Conservation (phyloP, 2,113 vertebrate species). For the Epinephelus moara region DNA sequence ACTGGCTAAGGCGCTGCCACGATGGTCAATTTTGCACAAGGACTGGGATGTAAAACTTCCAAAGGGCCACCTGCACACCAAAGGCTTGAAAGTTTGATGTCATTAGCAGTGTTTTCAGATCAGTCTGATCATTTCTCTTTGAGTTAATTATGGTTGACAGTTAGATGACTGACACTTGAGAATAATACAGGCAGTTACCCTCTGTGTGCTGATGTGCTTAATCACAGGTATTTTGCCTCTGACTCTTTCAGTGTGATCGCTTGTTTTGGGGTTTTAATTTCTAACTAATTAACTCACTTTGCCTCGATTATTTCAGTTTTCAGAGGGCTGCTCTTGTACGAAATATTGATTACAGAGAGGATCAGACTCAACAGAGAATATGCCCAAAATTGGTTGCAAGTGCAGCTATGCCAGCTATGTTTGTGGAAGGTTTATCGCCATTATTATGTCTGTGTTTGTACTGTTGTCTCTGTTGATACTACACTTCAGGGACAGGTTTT, state of each 20-base stretch:
- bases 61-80: too few relatives aligned
- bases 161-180: background rate
- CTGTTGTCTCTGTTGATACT: background rate
- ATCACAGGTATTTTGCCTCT: background rate
- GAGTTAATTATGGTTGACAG: background rate
- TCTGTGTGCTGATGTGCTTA: too few relatives aligned
- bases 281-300: background rate
- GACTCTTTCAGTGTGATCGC: background rate
- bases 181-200: background rate
- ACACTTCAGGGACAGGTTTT: background rate
- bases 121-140: background rate
- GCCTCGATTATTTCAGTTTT: constrained; percentile 2
- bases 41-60: too few relatives aligned
- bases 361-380: background rate
- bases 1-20: too few relatives aligned
- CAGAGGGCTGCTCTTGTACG: background rate
- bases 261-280: background rate
- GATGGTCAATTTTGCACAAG: too few relatives aligned
- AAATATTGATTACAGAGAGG: background rate
- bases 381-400: background rate
- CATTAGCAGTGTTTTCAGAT: background rate
- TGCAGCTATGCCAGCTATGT: constrained; percentile 13
- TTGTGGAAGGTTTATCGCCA: background rate
- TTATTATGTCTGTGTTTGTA: background rate
- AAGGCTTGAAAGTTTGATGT: too few relatives aligned